Conservation (phyloP, 2,113 vertebrate genomes). For the Dicerorhinus sumatrensis region DNA sequence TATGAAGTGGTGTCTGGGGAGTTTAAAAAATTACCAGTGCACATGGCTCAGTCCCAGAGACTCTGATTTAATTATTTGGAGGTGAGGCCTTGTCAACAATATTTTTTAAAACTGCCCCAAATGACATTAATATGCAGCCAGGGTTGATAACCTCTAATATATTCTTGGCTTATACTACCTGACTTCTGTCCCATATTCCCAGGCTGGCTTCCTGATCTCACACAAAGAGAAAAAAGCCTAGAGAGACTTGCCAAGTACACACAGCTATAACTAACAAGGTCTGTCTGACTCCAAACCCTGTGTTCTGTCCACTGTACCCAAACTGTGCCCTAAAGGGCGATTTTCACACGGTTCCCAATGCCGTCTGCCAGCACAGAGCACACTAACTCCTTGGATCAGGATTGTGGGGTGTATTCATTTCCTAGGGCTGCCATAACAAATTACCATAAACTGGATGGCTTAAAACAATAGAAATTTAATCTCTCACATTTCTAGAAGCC, state of each 20-base stretch:
- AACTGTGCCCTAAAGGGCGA: not conserved
- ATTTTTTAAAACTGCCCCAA: not conserved
- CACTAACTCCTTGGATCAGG: not conserved
- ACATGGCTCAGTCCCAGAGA: not conserved
- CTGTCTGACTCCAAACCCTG: not conserved
- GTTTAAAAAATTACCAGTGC: not conserved
- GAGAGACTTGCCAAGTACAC: not conserved
- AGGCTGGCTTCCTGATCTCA: conserved; percentile 33
- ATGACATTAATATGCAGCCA: not conserved
- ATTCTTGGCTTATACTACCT: not conserved
- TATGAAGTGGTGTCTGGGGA: not conserved
- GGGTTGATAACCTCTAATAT: not conserved
- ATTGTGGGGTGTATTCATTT: not conserved
- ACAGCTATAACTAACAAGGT: not conserved
- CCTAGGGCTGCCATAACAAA: not conserved
- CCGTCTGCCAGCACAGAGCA: not conserved
- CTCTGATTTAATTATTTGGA: not conserved
- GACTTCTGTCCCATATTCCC: not conserved
- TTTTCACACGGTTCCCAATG: not conserved
- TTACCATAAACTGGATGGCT: not conserved
- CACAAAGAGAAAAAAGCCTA: not conserved
- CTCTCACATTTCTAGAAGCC: not conserved
- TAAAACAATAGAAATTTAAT: not conserved
- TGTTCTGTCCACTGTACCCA: not conserved
- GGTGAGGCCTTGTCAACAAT: not conserved